Conservation (phyloP, 2,888 invertebrate species). For the Brachyptera risi region DNA sequence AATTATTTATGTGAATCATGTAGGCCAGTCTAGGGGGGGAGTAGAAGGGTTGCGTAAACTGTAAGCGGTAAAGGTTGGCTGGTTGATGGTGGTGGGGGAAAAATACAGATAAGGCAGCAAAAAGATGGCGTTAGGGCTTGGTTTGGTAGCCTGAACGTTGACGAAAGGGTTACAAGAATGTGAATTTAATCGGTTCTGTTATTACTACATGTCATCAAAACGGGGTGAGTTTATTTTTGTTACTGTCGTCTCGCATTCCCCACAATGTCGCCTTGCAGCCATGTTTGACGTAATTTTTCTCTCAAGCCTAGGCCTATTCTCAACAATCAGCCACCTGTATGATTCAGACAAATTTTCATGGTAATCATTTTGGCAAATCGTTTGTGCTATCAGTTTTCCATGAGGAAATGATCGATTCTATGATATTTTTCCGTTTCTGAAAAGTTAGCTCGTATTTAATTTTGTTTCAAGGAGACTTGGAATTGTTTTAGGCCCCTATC, state of each 20-base stretch:
- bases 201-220: neutral
- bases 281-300: neutral
- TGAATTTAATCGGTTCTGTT: constrained; percentile 10
- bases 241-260: neutral
- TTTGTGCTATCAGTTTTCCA: too few relatives aligned
- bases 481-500: neutral
- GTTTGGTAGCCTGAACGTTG: too few relatives aligned
- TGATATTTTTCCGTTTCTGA: too few relatives aligned
- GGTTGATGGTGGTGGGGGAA: constrained; percentile 29
- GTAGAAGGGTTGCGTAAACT: constrained; percentile 33
- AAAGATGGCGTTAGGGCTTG: constrained; percentile 33
- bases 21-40: constrained; percentile 26
- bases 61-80: constrained; percentile 17
- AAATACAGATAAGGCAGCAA: constrained; percentile 30
- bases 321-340: constrained; percentile 32
- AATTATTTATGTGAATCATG: constrained; percentile 24
- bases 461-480: too few relatives aligned
- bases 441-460: too few relatives aligned
- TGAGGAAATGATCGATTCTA: too few relatives aligned
- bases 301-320: too few relatives aligned
- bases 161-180: neutral
- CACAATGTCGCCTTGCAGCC: neutral
- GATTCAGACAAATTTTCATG: constrained; percentile 23
- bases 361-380: neutral
- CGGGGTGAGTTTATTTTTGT: neutral